phyloP scores from a whole-genome alignment of 1,140 invertebrate genomes.

The Pantala flavescens region DNA sequence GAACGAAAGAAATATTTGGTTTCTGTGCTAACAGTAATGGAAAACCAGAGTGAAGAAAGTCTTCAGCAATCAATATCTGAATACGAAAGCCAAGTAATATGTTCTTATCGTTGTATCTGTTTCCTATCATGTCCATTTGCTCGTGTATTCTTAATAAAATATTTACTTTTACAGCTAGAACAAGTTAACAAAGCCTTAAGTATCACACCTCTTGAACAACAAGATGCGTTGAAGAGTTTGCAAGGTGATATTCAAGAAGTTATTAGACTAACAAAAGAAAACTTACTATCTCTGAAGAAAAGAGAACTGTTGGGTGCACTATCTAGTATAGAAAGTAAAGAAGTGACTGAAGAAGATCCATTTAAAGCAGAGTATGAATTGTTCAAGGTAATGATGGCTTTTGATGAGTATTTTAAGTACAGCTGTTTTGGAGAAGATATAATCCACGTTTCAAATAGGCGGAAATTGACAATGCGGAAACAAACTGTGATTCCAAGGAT shows the following conservation, averaged over 20 bases:
- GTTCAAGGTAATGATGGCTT: slow-evolving; percentile 45
- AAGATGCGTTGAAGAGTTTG: slow-evolving; percentile 44
- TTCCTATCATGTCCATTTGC: slow-evolving; percentile 18
- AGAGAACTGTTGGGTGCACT: slow-evolving; percentile 19
- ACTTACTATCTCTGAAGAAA: slow-evolving; percentile 34
- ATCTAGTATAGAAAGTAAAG: slow-evolving; percentile 18
- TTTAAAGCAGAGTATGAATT: slow-evolving; percentile 56
- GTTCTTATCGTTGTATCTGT: slow-evolving; percentile 11
- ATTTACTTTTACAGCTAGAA: slow-evolving; percentile 38
- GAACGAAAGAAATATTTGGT: too few relatives aligned
- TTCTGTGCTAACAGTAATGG: background rate
- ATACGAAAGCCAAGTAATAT: slow-evolving; percentile 41
- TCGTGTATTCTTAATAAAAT: slow-evolving; percentile 22
- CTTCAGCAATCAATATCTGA: slow-evolving; percentile 36
- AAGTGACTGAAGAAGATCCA: slow-evolving; percentile 28
- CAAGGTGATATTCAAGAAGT: slow-evolving; percentile 52
- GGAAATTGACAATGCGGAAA: slow-evolving; percentile 27
- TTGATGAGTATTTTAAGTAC: slow-evolving; percentile 20
- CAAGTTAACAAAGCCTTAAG: slow-evolving; percentile 48
- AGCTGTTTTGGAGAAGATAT: slow-evolving; percentile 22
- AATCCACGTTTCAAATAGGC: slow-evolving; percentile 35
- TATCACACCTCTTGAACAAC: slow-evolving; percentile 38
- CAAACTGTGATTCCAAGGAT: background rate
- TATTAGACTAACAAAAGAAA: slow-evolving; percentile 49
- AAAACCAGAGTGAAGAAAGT: slow-evolving; percentile 20